Conservation (phyloP, 2,888 invertebrate genomes). For the Agriopis leucophaearia region DNA sequence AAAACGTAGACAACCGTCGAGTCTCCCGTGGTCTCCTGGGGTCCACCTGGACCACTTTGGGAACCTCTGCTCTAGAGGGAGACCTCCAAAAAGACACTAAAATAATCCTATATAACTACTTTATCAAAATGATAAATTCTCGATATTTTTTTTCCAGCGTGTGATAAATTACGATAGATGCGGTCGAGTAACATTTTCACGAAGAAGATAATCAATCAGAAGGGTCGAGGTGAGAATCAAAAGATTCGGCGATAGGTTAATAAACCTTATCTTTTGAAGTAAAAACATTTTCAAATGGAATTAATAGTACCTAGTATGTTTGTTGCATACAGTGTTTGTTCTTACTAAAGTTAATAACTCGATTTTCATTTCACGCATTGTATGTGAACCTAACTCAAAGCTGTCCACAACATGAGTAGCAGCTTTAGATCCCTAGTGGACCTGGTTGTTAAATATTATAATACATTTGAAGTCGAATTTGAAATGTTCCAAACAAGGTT, state of each 20-base stretch:
- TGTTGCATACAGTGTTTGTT: neutral
- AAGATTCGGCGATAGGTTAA: neutral
- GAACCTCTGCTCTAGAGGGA: too few species aligned
- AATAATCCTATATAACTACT: too few species aligned
- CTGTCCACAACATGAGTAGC: slow-evolving; percentile 21
- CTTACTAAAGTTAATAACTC: neutral
- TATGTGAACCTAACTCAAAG: slow-evolving; percentile 17
- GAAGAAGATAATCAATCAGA: neutral
- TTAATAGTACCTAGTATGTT: neutral
- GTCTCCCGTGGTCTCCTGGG: too few species aligned
- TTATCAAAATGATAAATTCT: too few species aligned
- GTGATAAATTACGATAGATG: neutral
- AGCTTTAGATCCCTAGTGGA: slow-evolving; percentile 1
- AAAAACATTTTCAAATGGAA: neutral
- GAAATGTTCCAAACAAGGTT: slow-evolving; percentile 8
- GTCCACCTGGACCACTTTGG: too few species aligned
- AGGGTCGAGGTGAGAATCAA: neutral
- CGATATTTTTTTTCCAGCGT: neutral
- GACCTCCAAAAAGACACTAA: too few species aligned
- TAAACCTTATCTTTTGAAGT: neutral
- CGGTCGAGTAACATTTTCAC: neutral
- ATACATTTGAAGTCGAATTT: slow-evolving; percentile 11
- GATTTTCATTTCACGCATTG: slow-evolving; percentile 3
- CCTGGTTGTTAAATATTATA: neutral
- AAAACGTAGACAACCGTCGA: too few species aligned